Percentiles rank a stretch among this genome's conserved stretches.
These are phyloP conservation scores for Phania funesta DNA, from an alignment of 2,888 invertebrate species.

Conservation along the genomic window DNA sequence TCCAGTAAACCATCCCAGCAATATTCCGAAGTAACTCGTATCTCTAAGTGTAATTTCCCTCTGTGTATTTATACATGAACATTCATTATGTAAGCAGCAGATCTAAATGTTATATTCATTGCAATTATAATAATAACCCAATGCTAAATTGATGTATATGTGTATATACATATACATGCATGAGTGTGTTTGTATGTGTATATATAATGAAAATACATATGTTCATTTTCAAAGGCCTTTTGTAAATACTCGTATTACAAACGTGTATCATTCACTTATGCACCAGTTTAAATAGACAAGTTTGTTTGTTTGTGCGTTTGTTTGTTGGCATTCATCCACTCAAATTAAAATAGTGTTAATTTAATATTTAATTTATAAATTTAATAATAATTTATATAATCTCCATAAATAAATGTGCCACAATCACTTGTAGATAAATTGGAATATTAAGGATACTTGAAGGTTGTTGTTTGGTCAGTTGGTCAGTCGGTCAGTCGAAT, in stretches of 20 bases:
- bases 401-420: conserved; percentile 34
- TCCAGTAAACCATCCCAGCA: too few relatives aligned
- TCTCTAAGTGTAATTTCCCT: too few relatives aligned
- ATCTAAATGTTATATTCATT: conserved; percentile 56
- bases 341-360: conserved; percentile 54
- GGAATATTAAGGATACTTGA: conserved; percentile 22
- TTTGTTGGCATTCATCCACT: conserved; percentile 4
- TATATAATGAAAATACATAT: not conserved
- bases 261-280: not conserved
- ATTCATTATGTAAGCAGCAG: conserved; percentile 27
- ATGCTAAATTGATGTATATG: conserved; percentile 44
- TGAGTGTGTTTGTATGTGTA: too few relatives aligned
- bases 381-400: conserved; percentile 40
- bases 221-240: conserved; percentile 15
- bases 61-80: too few relatives aligned
- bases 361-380: conserved; percentile 31
- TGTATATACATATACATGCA: too few relatives aligned
- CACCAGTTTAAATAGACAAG: not conserved
- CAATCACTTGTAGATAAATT: conserved; percentile 31
- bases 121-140: conserved; percentile 51
- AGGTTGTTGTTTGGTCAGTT: not conserved
- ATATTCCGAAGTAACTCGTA: too few relatives aligned
- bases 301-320: not conserved
- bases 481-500: not conserved
- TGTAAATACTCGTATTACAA: conserved; percentile 3